Conservation (phyloP, 2,888 invertebrate genomes). For the Ligdia adustata region DNA sequence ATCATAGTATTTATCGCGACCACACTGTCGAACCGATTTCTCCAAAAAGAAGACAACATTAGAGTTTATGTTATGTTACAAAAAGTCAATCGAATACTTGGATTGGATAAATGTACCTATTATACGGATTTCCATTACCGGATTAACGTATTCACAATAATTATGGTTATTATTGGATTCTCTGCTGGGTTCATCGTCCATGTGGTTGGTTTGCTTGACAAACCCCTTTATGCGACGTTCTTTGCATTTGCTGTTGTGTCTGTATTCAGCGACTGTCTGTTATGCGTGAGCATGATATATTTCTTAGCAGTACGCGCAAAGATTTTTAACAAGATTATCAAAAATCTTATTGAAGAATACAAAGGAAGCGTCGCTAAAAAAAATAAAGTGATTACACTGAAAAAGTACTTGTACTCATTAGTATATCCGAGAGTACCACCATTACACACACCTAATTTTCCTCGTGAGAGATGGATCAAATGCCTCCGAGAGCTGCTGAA, state of each 20-base stretch:
- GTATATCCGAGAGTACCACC: constrained; percentile 14
- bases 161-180: constrained; percentile 28
- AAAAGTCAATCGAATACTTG: constrained; percentile 41
- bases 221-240: constrained; percentile 32
- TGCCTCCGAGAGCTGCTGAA: constrained; percentile 43
- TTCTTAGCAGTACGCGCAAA: constrained; percentile 39
- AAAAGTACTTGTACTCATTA: constrained; percentile 6
- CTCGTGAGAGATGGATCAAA: constrained; percentile 29
- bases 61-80: constrained; percentile 39
- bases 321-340: constrained; percentile 40
- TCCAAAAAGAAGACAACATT: constrained; percentile 28
- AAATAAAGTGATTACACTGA: constrained; percentile 6
- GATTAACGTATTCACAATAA: constrained; percentile 29
- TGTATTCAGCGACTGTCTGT: constrained; percentile 40
- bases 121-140: constrained; percentile 34
- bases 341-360: constrained; percentile 14
- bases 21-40: constrained; percentile 38
- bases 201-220: constrained; percentile 26
- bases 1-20: constrained; percentile 36
- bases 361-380: constrained; percentile 2
- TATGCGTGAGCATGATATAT: constrained; percentile 38
- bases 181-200: constrained; percentile 32
- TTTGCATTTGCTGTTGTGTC: constrained; percentile 17
- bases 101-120: constrained; percentile 28
- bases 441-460: constrained; percentile 1